phyloP scores from a whole-genome alignment of 2,113 vertebrate species.

The Thalassarche chlororhynchos region DNA sequence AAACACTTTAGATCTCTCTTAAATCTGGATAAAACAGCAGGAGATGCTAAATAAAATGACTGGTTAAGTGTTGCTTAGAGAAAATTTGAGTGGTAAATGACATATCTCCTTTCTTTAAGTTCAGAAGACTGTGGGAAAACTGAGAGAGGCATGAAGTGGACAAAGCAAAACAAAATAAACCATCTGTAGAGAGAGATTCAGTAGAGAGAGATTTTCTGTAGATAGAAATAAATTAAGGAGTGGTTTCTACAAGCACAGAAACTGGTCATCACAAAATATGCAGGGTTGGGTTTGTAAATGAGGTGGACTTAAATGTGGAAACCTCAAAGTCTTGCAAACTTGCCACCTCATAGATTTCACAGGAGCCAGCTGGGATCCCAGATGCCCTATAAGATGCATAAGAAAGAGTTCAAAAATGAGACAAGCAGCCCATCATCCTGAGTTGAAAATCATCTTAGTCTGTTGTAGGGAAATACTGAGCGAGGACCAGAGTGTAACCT shows the following conservation, averaged over 20 bases:
- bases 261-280: not conserved
- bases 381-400: not conserved
- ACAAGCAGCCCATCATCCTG: not conserved
- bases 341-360: not conserved
- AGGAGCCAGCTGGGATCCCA: not conserved
- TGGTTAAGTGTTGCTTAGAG: not conserved
- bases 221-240: not conserved
- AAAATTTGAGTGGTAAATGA: not conserved
- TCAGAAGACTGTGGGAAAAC: not conserved
- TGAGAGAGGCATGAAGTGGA: not conserved
- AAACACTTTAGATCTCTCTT: not conserved
- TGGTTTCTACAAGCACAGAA: not conserved
- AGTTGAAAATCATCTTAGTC: not conserved
- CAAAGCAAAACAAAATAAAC: not conserved
- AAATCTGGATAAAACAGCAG: not conserved
- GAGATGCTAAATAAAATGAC: not conserved
- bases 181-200: not conserved
- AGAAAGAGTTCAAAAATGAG: not conserved
- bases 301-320: not conserved
- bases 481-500: not conserved
- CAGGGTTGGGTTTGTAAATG: not conserved
- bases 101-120: not conserved
- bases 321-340: not conserved
- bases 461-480: not conserved
- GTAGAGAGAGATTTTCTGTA: not conserved